A percentile compares a stretch with the other conserved stretches of the same genome.
Evolutionary conservation across 2,113 vertebrate species (phyloP).

Genomic region (Epinephelus moara): DNA sequence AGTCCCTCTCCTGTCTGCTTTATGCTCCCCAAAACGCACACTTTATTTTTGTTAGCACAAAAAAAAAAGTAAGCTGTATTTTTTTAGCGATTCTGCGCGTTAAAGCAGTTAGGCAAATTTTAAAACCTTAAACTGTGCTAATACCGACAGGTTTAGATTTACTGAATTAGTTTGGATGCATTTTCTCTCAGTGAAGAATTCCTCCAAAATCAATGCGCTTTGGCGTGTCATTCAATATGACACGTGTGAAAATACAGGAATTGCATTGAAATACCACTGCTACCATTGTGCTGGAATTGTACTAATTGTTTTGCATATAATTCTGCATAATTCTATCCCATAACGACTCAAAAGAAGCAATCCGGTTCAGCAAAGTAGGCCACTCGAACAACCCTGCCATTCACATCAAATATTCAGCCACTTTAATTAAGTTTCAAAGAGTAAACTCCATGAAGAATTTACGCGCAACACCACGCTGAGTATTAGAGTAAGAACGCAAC

Average conservation of each 20-base stretch:
- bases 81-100: not conserved
- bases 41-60: constrained; percentile 55
- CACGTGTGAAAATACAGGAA: constrained; percentile 10
- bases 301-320: not conserved
- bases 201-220: constrained; percentile 18
- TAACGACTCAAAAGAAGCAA: constrained; percentile 32
- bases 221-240: constrained; percentile 26
- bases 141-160: not conserved
- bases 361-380: constrained; percentile 47
- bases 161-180: not conserved
- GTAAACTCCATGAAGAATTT: constrained; percentile 31
- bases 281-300: not conserved
- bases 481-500: constrained; percentile 7
- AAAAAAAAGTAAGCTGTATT: not conserved
- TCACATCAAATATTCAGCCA: constrained; percentile 62
- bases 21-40: constrained; percentile 43
- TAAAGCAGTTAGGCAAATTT: not conserved
- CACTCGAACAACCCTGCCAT: constrained; percentile 38
- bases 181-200: constrained; percentile 8
- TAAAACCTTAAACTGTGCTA: not conserved
- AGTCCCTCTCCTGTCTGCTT: constrained; percentile 57
- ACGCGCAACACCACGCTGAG: not conserved
- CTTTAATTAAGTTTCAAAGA: constrained; percentile 44
- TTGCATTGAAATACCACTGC: not conserved
- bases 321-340: not conserved